Conservation (phyloP, 1,140 invertebrate species). For the Apis cerana region DNA sequence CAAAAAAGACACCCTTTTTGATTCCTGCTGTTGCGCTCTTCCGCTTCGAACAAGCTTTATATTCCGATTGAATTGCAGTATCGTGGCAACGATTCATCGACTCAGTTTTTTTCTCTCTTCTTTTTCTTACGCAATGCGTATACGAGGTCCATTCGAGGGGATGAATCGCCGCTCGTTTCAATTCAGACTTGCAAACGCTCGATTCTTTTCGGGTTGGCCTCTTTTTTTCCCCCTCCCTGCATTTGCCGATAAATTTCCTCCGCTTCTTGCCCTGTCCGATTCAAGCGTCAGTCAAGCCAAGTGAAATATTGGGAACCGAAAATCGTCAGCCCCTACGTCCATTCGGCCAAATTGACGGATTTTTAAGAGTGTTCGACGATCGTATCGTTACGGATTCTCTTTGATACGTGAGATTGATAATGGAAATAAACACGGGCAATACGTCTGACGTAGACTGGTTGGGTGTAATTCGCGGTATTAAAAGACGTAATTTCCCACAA, state of each 20-base stretch:
- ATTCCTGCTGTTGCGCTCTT: background rate
- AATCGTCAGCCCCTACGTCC: background rate
- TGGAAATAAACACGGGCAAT: too few species aligned
- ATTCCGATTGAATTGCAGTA: slow-evolving; percentile 7
- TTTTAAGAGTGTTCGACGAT: background rate
- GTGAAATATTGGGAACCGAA: slow-evolving; percentile 15
- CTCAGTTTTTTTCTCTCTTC: background rate
- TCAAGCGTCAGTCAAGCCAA: background rate
- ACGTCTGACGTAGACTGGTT: too few species aligned
- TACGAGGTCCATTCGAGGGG: background rate
- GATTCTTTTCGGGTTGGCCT: background rate
- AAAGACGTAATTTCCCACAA: too few species aligned
- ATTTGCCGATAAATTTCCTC: slow-evolving; percentile 11
- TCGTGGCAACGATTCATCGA: slow-evolving; percentile 15
- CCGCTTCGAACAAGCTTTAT: background rate
- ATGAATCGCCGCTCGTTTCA: background rate
- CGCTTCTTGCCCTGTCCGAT: slow-evolving; percentile 22
- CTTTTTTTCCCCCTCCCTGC: background rate
- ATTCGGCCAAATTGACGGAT: background rate
- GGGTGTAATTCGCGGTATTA: too few species aligned
- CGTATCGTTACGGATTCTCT: background rate
- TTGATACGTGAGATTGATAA: too few species aligned
- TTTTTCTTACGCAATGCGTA: background rate
- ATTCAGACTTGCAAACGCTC: background rate
- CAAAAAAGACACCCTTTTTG: slow-evolving; percentile 6